These are phyloP conservation scores for Mythimna ferrago DNA, from an alignment of 2,888 invertebrate genomes.

Conservation along the genomic window DNA sequence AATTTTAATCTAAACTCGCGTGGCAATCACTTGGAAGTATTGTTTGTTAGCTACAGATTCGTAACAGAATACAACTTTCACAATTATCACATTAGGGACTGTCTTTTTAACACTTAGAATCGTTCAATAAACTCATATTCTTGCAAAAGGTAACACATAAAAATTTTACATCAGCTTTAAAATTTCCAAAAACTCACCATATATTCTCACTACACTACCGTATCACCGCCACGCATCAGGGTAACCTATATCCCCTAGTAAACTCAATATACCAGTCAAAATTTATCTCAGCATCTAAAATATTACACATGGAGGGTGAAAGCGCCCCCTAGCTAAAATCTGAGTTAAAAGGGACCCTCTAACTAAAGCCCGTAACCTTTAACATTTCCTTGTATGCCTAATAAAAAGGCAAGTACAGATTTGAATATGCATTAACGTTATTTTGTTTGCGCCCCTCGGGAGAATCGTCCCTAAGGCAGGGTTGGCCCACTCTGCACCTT, in stretches of 20 bases:
- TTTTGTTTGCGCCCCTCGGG: constrained; percentile 61
- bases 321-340: constrained; percentile 48
- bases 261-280: constrained; percentile 64
- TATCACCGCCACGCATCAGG: constrained; percentile 43
- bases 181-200: neutral
- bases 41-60: no score
- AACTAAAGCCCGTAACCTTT: constrained; percentile 59
- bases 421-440: constrained; percentile 68
- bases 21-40: no score
- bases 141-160: no score
- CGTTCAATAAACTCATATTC: no score
- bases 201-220: constrained; percentile 16
- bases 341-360: constrained; percentile 52
- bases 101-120: no score
- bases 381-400: constrained; percentile 59
- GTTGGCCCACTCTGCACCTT: constrained; percentile 42
- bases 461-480: constrained; percentile 49
- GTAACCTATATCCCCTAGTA: constrained; percentile 45
- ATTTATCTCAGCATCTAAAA: constrained; percentile 66
- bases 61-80: no score
- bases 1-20: no score
- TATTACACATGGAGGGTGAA: constrained; percentile 60
- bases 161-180: no score
- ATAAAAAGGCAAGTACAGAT: constrained; percentile 65
- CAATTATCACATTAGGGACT: no score